These are phyloP conservation scores for Zaprionus capensis DNA, from an alignment of 1,140 invertebrate species.

Conservation along the genomic window DNA sequence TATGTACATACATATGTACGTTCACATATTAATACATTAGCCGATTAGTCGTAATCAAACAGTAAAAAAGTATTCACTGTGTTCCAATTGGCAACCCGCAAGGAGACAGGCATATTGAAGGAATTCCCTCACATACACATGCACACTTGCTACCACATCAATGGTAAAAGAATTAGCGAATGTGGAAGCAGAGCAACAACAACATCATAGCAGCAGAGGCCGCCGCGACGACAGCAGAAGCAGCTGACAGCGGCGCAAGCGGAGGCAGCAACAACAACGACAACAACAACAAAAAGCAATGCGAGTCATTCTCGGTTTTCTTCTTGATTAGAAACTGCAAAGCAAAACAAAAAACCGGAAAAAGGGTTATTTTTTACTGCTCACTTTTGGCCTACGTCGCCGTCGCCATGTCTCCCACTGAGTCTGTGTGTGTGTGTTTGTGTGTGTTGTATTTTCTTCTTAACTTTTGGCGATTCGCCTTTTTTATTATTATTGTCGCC, in stretches of 20 bases:
- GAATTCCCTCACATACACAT: conserved; percentile 16
- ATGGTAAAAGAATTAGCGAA: conserved; percentile 58
- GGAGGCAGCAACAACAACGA: conserved; percentile 24
- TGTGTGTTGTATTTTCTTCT: conserved; percentile 71
- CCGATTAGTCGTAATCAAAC: no score
- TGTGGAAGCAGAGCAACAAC: conserved; percentile 27
- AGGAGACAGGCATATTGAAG: conserved; percentile 6
- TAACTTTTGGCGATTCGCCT: conserved; percentile 76
- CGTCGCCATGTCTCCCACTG: conserved; percentile 42
- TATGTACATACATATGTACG: no score
- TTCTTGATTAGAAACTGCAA: conserved; percentile 80
- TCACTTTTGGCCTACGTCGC: conserved; percentile 50
- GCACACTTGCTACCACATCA: conserved; percentile 24
- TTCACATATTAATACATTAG: no score
- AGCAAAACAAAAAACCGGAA: conserved; percentile 82
- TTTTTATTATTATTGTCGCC: conserved; percentile 75
- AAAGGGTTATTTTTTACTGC: conserved; percentile 81
- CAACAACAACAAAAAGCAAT: conserved; percentile 38
- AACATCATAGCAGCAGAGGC: neutral
- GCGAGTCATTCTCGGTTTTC: conserved; percentile 53
- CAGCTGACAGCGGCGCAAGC: conserved; percentile 10
- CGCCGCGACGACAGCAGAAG: conserved; percentile 1
- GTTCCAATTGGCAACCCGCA: conserved; percentile 2
- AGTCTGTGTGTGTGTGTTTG: conserved; percentile 23
- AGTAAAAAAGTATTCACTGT: neutral